A percentile compares a stretch with the other conserved stretches of the same genome.
Evolutionary conservation across 2,797 vertebrate genomes (phyloP).

Genomic region (Arrhamphus sclerolepis): DNA sequence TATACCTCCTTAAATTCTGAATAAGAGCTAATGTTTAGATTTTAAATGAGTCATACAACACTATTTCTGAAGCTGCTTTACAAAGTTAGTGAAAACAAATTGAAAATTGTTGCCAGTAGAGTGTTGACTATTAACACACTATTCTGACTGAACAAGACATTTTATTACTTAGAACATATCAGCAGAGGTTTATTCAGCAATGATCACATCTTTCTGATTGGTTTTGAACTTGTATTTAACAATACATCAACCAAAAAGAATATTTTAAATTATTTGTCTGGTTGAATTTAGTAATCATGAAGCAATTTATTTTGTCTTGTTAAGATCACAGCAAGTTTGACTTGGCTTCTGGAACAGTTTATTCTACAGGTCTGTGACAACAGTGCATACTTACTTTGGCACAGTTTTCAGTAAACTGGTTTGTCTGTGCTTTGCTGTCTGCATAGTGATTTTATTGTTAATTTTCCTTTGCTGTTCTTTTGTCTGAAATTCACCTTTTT

Average conservation of each 20-base stretch:
- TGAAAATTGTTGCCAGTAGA: not conserved
- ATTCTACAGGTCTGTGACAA: constrained; percentile 35
- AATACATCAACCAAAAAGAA: constrained; percentile 6
- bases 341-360: constrained; percentile 41
- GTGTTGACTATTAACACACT: not conserved
- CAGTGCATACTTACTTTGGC: constrained; percentile 59
- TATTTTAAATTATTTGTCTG: constrained; percentile 30
- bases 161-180: constrained; percentile 13
- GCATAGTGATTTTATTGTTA: not conserved
- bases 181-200: constrained; percentile 36
- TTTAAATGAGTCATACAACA: not conserved
- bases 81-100: not conserved
- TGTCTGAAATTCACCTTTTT: constrained; percentile 2
- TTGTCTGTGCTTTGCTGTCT: constrained; percentile 5
- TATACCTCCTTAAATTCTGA: too few species aligned
- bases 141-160: constrained; percentile 21
- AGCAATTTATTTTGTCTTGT: constrained; percentile 24
- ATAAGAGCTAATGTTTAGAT: not conserved
- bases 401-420: constrained; percentile 12
- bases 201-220: constrained; percentile 16
- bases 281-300: constrained; percentile 28
- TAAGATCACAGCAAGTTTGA: constrained; percentile 42
- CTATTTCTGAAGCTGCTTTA: too few species aligned
- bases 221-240: constrained; percentile 22
- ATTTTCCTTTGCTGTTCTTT: not conserved